Evolutionary conservation across 1,140 invertebrate genomes (phyloP), one percentile per base, ranked within the genome.

Genomic region (Drosophila pseudoananassae): DNA sequence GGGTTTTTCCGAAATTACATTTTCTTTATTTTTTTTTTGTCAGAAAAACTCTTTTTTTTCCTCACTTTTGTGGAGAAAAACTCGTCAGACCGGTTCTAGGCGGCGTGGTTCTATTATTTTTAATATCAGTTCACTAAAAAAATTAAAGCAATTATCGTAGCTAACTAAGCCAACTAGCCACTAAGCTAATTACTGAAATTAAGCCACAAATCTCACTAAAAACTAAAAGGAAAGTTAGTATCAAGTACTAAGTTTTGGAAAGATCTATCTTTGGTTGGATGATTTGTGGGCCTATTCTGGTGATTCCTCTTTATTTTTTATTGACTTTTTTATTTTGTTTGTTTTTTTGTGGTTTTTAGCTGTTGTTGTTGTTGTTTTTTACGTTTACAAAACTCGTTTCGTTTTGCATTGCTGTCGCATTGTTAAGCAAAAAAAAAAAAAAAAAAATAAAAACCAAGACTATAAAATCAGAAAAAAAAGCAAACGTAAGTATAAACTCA

Each of bases 381-480:
- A 52, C 29, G 66, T 47, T 76, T 74, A 78, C 60, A 79, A 78
- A 78, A 78, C 76, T 78, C 60, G 76, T 78, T 78, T 78, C 17
- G 49, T 55, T 74, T 53, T 74, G 76, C 76, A 72, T 78, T 72
- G 69, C 71, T 66, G 69, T 72, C 69, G 69, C 69, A 72, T 70
- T 71, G 68, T 70, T 71, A 23, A 17, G 17, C 65, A 59, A 71
- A 56, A 65, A 14, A 43, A 9, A 27, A 15, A 31, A 51, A 15
- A 51, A 43, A 43, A 58, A 38, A 72, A 20, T 56, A 55, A 47
- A 65, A 14, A 36, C 47, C 36, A 63, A 61, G 25, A 53, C 27
- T 14, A 33, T 29, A 31, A 51, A 66, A 15, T 45, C 20, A 29
- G 33, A 66, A 15, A 51, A 43, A 43, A 58, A 38, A 72, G 66